Conservation (phyloP, 2,888 invertebrate genomes). For the Antheraea yamamai region DNA sequence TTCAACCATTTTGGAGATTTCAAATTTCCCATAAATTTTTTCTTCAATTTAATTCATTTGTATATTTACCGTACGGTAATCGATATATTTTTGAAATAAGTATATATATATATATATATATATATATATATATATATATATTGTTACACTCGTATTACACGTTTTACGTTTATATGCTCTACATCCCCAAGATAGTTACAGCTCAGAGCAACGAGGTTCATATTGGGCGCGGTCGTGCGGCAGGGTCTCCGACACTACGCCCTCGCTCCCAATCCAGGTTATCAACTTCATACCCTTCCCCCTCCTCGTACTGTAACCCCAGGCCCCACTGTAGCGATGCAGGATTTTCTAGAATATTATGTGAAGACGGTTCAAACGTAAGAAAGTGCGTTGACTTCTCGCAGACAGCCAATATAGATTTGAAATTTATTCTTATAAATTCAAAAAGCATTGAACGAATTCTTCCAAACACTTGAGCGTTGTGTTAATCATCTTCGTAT, state of each 20-base stretch:
- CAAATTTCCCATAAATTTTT: no score
- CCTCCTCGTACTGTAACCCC: constrained; percentile 46
- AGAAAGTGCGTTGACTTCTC: constrained; percentile 72
- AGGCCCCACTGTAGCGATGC: constrained; percentile 60
- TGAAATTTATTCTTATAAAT: background rate
- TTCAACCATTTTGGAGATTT: no score
- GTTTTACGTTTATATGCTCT: constrained; percentile 17
- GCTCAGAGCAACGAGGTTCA: constrained; percentile 49
- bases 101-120: no score
- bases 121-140: no score
- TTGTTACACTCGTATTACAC: no score
- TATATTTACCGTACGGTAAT: background rate
- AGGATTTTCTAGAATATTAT: constrained; percentile 76
- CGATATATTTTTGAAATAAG: constrained; percentile 17
- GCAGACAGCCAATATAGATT: constrained; percentile 1
- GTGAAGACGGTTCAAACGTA: constrained; percentile 62
- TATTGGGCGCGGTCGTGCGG: constrained; percentile 70
- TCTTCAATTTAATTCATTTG: no score
- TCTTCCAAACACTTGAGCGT: no score
- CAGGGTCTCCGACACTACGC: constrained; percentile 74
- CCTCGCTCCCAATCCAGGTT: constrained; percentile 79
- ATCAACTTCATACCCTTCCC: constrained; percentile 67
- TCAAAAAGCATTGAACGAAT: background rate
- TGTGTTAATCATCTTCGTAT: no score
- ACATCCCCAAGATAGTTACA: constrained; percentile 37